Conservation (phyloP, 2,888 invertebrate genomes). For the Allygus modestus region DNA sequence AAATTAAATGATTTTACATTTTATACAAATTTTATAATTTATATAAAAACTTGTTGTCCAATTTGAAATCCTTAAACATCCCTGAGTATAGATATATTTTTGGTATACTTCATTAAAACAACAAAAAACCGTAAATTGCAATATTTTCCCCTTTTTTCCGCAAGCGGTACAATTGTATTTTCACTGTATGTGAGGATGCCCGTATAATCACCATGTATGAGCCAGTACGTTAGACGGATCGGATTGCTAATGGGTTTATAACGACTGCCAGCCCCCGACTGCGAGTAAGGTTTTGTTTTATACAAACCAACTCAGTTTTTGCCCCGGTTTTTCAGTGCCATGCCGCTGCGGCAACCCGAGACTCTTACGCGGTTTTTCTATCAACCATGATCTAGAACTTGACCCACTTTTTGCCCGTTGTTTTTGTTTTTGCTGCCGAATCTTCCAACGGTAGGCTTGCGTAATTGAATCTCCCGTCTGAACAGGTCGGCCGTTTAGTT, state of each 20-base stretch:
- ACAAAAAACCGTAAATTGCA: too few relatives aligned
- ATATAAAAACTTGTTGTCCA: too few relatives aligned
- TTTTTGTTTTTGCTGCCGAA: conserved; percentile 42
- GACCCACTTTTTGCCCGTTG: conserved; percentile 12
- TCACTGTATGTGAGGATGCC: too few relatives aligned
- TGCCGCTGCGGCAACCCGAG: conserved; percentile 29
- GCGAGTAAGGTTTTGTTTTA: conserved; percentile 28
- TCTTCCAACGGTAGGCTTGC: conserved; percentile 21
- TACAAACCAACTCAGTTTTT: conserved; percentile 53
- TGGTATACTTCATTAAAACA: too few relatives aligned
- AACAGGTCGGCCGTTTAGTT: conserved; percentile 35
- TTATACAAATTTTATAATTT: too few relatives aligned
- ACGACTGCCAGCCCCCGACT: not conserved
- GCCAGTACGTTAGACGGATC: conserved; percentile 4
- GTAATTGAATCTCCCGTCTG: not conserved
- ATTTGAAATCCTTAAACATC: too few relatives aligned
- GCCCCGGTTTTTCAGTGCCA: conserved; percentile 9
- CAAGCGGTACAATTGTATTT: too few relatives aligned
- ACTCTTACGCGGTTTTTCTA: conserved; percentile 50
- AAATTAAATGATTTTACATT: too few relatives aligned
- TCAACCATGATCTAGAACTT: conserved; percentile 40
- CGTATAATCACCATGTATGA: too few relatives aligned
- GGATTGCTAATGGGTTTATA: conserved; percentile 48
- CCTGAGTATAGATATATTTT: too few relatives aligned
- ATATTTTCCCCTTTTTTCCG: too few relatives aligned